Evolutionary conservation across 53 echinoderm and acorn worm genomes (phyloP).

Genomic region (Crossaster papposus): DNA sequence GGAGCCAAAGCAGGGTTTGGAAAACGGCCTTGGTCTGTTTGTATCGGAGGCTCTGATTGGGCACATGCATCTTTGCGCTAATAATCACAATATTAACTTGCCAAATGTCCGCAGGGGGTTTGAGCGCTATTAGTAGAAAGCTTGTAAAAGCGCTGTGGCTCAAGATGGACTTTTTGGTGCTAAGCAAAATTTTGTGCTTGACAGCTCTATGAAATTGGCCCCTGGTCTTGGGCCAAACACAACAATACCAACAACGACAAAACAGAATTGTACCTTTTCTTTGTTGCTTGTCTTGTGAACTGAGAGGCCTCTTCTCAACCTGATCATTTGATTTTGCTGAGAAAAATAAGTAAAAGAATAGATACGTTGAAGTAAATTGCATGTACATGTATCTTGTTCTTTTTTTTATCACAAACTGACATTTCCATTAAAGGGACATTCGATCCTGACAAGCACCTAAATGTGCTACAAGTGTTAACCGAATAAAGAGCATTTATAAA

Average conservation of each 20-base stretch:
- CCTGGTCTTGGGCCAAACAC: background rate
- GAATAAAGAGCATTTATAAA: background rate
- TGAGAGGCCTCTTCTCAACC: constrained; percentile 25
- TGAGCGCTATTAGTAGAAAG: too few species aligned
- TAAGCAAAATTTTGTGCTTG: too few species aligned
- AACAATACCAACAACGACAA: background rate
- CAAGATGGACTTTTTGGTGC: too few species aligned
- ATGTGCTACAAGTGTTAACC: background rate
- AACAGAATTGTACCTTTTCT: constrained; percentile 27
- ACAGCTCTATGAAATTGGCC: background rate
- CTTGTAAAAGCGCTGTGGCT: too few species aligned
- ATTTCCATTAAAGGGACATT: too few species aligned
- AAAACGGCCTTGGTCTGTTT: too few species aligned
- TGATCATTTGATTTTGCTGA: constrained; percentile 18
- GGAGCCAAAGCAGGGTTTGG: too few species aligned
- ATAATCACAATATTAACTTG: too few species aligned
- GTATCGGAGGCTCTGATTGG: too few species aligned
- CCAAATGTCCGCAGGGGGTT: too few species aligned
- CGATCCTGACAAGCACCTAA: too few species aligned
- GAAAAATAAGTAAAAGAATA: background rate
- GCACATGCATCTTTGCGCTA: too few species aligned
- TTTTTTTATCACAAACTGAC: background rate
- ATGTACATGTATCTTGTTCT: background rate
- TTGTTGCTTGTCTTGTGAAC: constrained; percentile 48
- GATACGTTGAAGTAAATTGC: background rate